Percentiles rank a stretch among this genome's conserved stretches.
phyloP scores from a whole-genome alignment of 2,888 invertebrate species.

The Dryomyza anilis region DNA sequence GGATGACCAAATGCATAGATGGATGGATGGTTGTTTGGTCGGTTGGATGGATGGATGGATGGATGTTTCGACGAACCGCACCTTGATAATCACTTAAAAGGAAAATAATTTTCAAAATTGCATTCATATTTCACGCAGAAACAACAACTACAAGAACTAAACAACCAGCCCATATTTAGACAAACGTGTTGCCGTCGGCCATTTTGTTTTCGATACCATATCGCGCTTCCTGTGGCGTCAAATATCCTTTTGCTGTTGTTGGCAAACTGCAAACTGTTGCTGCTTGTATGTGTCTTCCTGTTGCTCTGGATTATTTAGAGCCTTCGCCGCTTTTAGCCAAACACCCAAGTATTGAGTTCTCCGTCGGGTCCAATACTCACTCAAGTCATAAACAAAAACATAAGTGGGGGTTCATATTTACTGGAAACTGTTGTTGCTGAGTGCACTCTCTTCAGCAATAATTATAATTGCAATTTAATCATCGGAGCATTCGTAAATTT shows the following conservation, averaged over 20 bases:
- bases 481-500: slow-evolving; percentile 35
- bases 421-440: too few species aligned
- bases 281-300: slow-evolving; percentile 10
- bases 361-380: too few species aligned
- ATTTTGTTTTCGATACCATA: slow-evolving; percentile 11
- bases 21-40: slow-evolving; percentile 21
- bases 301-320: not conserved
- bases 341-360: too few species aligned
- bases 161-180: not conserved
- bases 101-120: slow-evolving; percentile 60
- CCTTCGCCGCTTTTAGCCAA: not conserved
- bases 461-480: slow-evolving; percentile 44
- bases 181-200: slow-evolving; percentile 10
- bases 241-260: slow-evolving; percentile 32
- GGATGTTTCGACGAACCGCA: slow-evolving; percentile 50
- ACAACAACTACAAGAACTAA: slow-evolving; percentile 33
- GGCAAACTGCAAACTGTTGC: not conserved
- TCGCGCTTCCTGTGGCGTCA: slow-evolving; percentile 8
- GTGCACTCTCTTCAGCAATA: not conserved
- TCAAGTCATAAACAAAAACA: not conserved
- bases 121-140: slow-evolving; percentile 49
- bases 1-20: not conserved
- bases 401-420: too few species aligned
- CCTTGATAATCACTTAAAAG: slow-evolving; percentile 62
- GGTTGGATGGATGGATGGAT: slow-evolving; percentile 12